Base-by-base conservation (phyloP, 2,888 invertebrate species). In the Peribatodes rhomboidaria region DNA sequence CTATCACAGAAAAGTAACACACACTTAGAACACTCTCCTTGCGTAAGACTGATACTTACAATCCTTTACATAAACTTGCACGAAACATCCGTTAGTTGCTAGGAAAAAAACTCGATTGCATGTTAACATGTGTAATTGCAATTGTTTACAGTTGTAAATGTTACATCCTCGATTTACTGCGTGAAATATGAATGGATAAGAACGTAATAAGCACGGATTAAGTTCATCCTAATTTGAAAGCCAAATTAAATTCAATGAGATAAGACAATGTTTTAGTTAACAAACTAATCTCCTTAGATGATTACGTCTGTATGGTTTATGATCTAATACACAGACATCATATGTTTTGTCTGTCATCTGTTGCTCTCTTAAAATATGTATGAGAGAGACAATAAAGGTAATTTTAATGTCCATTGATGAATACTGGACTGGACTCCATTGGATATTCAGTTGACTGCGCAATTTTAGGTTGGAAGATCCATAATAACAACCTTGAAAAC, bases 41-140 rank as follows among this genome's bases (percentile, higher is more conserved):
- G 63, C 63, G 42, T 59, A 58, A 64, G 31, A 52, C 44, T 39
- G 39, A 31, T 52, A 27, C 27, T 27, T 27, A 56, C 62, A 62
- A 52, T 62, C 62, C 39, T 62, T 57, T 63, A 53, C 57, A 53
- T 57, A 63, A 57, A 54, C 59, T 22, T 18, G 49, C 58, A 59
- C 47, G 49, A 59, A 59, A 55, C 42, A 59, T 64, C 64, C 59
- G 59, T 33, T 35, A 35, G 10, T 31, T 16, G 10, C 14, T 18
- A 13, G 52, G 16, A 52, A 22, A 59, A 64, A 59, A 59, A 64
- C 46, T 42, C 50, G 35, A 64, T 64, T 42, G 55, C 59, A 55
- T 59, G 64, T 59, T 41, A 42, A 39, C 46, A 16, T 42, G 56
- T 57, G 22, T 42, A 62, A 50, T 35, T 56, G 61, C 42, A 42